Percentiles rank a stretch among this genome's conserved stretches.
These are phyloP conservation scores for Andrena flavipes DNA, from an alignment of 2,888 invertebrate species.

Conservation along the genomic window DNA sequence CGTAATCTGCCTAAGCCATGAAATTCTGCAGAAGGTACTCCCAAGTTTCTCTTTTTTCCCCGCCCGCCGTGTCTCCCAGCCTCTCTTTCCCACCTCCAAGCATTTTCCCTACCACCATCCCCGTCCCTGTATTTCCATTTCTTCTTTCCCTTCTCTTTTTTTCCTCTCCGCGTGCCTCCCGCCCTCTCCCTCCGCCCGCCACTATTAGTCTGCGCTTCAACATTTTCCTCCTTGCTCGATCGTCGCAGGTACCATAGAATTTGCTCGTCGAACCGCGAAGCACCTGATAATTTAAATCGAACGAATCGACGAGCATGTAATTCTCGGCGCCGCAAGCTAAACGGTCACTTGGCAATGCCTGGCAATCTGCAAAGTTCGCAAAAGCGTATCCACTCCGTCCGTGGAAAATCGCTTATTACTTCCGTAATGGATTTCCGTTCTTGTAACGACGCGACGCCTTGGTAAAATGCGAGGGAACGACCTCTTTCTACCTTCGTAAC, in stretches of 20 bases:
- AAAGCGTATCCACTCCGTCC: slow-evolving; percentile 59
- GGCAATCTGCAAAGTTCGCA: slow-evolving; percentile 67
- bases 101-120: not conserved
- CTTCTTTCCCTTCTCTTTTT: slow-evolving; percentile 4
- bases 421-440: slow-evolving; percentile 71
- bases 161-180: not conserved
- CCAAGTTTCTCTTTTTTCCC: slow-evolving; percentile 16
- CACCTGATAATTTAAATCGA: slow-evolving; percentile 77
- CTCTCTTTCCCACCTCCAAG: not conserved
- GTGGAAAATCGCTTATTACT: slow-evolving; percentile 68
- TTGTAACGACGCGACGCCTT: slow-evolving; percentile 14
- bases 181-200: not conserved
- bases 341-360: slow-evolving; percentile 67
- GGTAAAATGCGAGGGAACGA: not conserved
- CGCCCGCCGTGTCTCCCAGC: not conserved
- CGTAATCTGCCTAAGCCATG: slow-evolving; percentile 45
- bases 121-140: slow-evolving; percentile 27
- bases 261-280: slow-evolving; percentile 62
- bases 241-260: slow-evolving; percentile 45
- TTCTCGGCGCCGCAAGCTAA: slow-evolving; percentile 67
- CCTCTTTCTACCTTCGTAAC: not conserved
- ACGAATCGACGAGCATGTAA: slow-evolving; percentile 69
- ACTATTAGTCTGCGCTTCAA: not conserved
- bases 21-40: slow-evolving; percentile 49
- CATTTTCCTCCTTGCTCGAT: slow-evolving; percentile 26